These are phyloP conservation scores for Ectropis grisescens DNA, from an alignment of 1,140 invertebrate species.

Conservation along the genomic window DNA sequence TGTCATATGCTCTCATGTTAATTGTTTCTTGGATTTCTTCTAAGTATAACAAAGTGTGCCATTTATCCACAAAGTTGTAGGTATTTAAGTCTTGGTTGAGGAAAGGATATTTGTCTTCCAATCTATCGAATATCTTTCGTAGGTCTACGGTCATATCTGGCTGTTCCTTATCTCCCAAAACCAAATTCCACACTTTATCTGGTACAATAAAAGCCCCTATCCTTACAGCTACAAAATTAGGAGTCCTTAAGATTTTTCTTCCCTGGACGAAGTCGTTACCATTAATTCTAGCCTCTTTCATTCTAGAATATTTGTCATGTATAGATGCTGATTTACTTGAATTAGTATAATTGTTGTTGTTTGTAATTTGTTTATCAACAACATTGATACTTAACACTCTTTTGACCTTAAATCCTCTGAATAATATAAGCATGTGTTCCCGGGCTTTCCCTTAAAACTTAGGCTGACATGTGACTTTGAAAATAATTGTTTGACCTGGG, in stretches of 20 bases:
- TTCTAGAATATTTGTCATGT: conserved; percentile 1
- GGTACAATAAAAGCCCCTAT: conserved; percentile 72
- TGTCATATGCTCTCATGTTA: conserved; percentile 78
- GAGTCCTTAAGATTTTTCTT: conserved; percentile 65
- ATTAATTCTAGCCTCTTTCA: conserved; percentile 32
- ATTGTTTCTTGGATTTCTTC: conserved; percentile 81
- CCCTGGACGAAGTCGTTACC: conserved; percentile 67
- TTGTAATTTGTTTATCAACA: conserved; percentile 17
- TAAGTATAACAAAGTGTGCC: conserved; percentile 80
- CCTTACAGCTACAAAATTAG: conserved; percentile 69
- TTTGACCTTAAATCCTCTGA: conserved; percentile 51
- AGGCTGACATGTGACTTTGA: conserved; percentile 43
- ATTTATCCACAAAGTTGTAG: conserved; percentile 74
- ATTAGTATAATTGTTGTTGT: conserved; percentile 13
- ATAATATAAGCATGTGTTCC: conserved; percentile 44
- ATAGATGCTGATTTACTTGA: conserved; percentile 1
- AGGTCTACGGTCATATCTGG: conserved; percentile 30
- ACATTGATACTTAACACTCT: conserved; percentile 46
- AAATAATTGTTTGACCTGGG: conserved; percentile 28
- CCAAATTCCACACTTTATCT: conserved; percentile 63
- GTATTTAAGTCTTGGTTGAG: conserved; percentile 63
- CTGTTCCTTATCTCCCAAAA: conserved; percentile 55
- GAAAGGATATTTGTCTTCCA: conserved; percentile 60
- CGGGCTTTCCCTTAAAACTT: conserved; percentile 46
- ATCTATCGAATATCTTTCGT: conserved; percentile 37